Evolutionary conservation across 1,140 invertebrate genomes (phyloP).

Genomic region (Pseudomyrmex dendroicus): DNA sequence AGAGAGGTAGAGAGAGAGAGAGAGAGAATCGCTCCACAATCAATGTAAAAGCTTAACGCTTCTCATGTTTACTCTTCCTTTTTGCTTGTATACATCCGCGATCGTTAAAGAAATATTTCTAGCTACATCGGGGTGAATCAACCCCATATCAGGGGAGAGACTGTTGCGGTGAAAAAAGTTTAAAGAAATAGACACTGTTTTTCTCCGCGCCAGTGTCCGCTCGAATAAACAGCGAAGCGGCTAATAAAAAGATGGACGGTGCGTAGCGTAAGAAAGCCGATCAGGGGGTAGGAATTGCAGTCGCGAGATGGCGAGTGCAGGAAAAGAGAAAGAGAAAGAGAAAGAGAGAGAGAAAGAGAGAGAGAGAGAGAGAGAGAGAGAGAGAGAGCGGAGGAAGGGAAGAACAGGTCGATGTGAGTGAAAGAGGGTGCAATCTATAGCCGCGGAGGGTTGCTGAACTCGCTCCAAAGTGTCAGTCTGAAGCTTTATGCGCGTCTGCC

Average conservation of each 20-base stretch:
- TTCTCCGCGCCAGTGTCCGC: background rate
- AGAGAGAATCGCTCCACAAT: constrained; percentile 4
- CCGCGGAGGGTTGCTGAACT: constrained; percentile 46
- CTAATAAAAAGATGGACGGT: constrained; percentile 51
- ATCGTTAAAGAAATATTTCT: constrained; percentile 32
- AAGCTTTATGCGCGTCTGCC: constrained; percentile 56
- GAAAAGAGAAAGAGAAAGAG: background rate
- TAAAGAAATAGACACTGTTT: constrained; percentile 42
- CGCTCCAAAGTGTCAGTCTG: constrained; percentile 50
- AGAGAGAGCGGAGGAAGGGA: background rate
- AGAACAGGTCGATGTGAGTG: constrained; percentile 33
- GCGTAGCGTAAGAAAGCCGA: constrained; percentile 47
- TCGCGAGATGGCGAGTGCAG: background rate
- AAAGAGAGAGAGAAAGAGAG: background rate
- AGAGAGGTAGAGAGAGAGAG: no score
- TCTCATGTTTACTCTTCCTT: background rate
- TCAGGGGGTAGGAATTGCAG: constrained; percentile 42
- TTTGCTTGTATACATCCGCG: background rate
- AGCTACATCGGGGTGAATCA: constrained; percentile 10
- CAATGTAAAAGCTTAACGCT: constrained; percentile 33
- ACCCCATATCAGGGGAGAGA: constrained; percentile 1
- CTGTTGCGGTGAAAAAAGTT: constrained; percentile 20
- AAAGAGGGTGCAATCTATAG: constrained; percentile 53
- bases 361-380: background rate
- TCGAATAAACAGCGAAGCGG: constrained; percentile 39